These are phyloP conservation scores for Pocillopora grandis DNA, from an alignment of 92 coral and sea anemone species.

Conservation along the genomic window DNA sequence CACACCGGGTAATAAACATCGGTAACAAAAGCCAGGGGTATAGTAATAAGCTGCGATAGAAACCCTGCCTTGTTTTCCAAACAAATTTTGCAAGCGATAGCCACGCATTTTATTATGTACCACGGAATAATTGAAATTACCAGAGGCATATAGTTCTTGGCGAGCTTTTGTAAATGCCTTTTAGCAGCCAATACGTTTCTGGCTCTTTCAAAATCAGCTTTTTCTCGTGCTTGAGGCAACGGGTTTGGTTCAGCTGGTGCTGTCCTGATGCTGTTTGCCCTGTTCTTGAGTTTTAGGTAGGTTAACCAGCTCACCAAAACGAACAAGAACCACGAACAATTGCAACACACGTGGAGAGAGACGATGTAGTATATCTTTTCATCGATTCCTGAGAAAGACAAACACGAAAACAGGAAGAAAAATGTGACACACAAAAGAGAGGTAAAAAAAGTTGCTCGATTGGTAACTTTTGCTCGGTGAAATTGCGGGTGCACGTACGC, in stretches of 20 bases:
- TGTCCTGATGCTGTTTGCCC: background rate
- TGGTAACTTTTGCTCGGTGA: slow-evolving; percentile 27
- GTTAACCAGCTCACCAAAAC: slow-evolving; percentile 7
- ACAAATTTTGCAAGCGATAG: background rate
- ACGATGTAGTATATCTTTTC: slow-evolving; percentile 8
- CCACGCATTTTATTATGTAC: slow-evolving; percentile 12
- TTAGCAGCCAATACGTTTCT: slow-evolving; percentile 27
- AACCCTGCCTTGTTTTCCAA: slow-evolving; percentile 28
- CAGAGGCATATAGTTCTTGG: background rate
- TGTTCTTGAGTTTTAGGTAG: slow-evolving; percentile 19
- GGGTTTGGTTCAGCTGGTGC: background rate
- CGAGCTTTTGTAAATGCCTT: slow-evolving; percentile 1
- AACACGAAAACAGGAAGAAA: background rate
- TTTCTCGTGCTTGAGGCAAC: background rate
- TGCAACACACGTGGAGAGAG: slow-evolving; percentile 6
- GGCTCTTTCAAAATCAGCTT: slow-evolving; percentile 22
- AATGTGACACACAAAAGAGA: background rate
- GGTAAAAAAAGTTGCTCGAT: background rate
- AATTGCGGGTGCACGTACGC: slow-evolving; percentile 22
- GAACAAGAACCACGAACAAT: slow-evolving; percentile 24
- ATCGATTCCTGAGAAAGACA: slow-evolving; percentile 21
- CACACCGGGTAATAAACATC: background rate
- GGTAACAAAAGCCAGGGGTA: slow-evolving; percentile 10
- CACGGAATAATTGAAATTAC: slow-evolving; percentile 18
- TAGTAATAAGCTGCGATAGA: slow-evolving; percentile 20